These are phyloP conservation scores for Macropus fuliginosus DNA, from an alignment of 2,797 vertebrate species.

Conservation along the genomic window DNA sequence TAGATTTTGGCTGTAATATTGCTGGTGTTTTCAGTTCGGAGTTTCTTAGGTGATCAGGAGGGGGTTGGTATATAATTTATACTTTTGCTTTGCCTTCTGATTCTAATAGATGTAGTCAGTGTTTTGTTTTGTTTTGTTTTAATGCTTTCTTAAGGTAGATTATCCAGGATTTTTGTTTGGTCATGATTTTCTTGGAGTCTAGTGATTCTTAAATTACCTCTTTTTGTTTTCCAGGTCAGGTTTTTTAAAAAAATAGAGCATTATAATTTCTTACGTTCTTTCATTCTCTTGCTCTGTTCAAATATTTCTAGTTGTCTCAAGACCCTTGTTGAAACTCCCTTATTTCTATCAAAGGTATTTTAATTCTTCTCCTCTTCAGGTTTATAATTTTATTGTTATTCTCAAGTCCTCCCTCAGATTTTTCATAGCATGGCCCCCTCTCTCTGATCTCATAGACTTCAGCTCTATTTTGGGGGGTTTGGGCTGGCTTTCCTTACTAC, in stretches of 20 bases:
- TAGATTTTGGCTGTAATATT: neutral
- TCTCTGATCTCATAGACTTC: neutral
- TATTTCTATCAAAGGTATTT: neutral
- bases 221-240: neutral
- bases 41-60: neutral
- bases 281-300: neutral
- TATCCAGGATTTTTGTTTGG: neutral
- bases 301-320: neutral
- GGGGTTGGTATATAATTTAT: too few species aligned
- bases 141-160: neutral
- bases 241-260: neutral
- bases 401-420: neutral
- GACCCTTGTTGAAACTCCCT: neutral
- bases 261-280: neutral
- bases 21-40: neutral
- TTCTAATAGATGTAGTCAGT: too few species aligned
- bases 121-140: too few species aligned
- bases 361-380: neutral
- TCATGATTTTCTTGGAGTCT: neutral
- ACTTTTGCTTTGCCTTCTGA: too few species aligned
- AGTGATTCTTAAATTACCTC: neutral
- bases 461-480: neutral
- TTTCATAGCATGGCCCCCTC: neutral
- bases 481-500: neutral
- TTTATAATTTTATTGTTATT: neutral